These are phyloP conservation scores for Ciconia boyciana DNA, from an alignment of 2,113 vertebrate genomes.

Conservation along the genomic window DNA sequence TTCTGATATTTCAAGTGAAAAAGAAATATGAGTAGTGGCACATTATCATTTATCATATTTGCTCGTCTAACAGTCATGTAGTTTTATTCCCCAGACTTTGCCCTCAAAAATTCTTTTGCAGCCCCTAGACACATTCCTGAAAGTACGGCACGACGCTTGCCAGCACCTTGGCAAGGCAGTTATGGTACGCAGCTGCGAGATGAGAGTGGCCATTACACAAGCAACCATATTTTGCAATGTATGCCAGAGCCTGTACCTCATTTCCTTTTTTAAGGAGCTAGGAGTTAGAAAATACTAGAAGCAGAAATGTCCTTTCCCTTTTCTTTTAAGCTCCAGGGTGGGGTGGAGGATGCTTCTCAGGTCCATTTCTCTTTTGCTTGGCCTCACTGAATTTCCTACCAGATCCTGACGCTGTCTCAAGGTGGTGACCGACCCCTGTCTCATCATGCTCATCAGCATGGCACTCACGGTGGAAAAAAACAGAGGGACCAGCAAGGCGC, in stretches of 20 bases:
- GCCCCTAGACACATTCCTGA: not conserved
- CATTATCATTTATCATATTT: not conserved
- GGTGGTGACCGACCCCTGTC: not conserved
- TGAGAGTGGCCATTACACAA: not conserved
- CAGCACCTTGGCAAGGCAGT: not conserved
- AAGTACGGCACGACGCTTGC: not conserved
- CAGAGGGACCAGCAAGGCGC: rapidly evolving
- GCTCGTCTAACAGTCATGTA: not conserved
- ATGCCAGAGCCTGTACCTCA: not conserved
- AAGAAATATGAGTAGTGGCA: not conserved
- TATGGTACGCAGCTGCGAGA: rapidly evolving
- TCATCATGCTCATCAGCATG: rapidly evolving
- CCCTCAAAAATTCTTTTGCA: not conserved
- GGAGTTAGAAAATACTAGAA: not conserved
- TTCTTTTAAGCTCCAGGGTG: not conserved
- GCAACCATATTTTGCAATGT: not conserved
- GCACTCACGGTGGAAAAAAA: not conserved
- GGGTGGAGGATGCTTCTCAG: not conserved
- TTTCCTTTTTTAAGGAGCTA: not conserved
- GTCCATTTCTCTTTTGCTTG: not conserved
- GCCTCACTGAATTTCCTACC: not conserved
- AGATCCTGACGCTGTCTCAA: not conserved
- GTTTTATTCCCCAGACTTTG: not conserved
- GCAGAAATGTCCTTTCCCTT: not conserved
- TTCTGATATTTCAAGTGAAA: not conserved